Base-by-base conservation (phyloP, 2,797 vertebrate species). In the Lutjanus campechanus region DNA sequence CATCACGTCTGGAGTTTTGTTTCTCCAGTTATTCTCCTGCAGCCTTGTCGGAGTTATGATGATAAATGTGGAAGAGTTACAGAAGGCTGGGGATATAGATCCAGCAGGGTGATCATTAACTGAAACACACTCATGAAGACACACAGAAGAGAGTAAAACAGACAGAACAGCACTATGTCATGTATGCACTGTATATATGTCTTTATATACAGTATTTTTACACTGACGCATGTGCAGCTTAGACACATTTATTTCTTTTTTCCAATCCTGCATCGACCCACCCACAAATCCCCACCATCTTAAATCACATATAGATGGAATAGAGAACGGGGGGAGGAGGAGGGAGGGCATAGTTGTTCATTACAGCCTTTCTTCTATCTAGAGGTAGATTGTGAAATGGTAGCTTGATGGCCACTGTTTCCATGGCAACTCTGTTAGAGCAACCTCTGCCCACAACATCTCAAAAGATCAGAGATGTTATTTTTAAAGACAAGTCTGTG, bases 331-430 rank as follows among this genome's bases (percentile, higher is more conserved):
- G 40, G 51, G 41, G 12, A 36, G 29, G 13, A 44, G 40, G 0
- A 1, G 50, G 51, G 36, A n/a, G 29, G 16, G 66, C 53, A 76
- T 70, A 87, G 82, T 77, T 85, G 85, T 91, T 92, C 89, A 91
- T 89, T 93, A 93, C 87, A 79, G 85, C 76, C 79, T 86, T 90
- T 90, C 84, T 91, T 93, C 84, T 89, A 76, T 87, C 85, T 88
- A 69, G 87, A 92, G 88, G 89, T 85, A 88, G 85, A 91, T 79
- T 56, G 84, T 53, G 66, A 84, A 92, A 87, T 77, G 80, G 88
- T 84, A 83, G 91, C 87, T 90, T 95, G 91, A 95, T 93, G 91
- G 91, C 88, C 76, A 70, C 90, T 94, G 95, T 96, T 96, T 95
- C 95, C 94, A 95, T 95, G 94, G 92, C 89, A 93, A 96, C 95